Conservation (phyloP, 2,888 invertebrate species). For the Drosophila gaucha region DNA sequence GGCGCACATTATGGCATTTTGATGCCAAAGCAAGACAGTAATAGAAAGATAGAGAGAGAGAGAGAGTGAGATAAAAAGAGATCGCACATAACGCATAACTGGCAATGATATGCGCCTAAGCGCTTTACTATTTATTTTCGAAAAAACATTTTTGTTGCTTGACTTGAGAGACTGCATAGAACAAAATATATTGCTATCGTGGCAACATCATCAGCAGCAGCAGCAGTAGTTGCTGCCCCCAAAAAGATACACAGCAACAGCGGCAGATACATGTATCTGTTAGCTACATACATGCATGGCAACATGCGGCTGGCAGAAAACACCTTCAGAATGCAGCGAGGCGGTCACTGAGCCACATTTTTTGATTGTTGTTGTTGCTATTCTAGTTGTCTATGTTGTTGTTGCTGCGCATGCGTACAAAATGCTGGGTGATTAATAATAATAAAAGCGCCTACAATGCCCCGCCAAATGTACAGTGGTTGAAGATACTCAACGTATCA, state of each 20-base stretch:
- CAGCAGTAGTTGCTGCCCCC: constrained; percentile 27
- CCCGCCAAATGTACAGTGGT: constrained; percentile 51
- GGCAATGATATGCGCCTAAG: constrained; percentile 66
- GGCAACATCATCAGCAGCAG: constrained; percentile 79
- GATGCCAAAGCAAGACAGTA: constrained; percentile 29
- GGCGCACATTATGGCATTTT: constrained; percentile 63
- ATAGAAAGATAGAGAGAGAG: constrained; percentile 4
- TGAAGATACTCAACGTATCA: constrained; percentile 5
- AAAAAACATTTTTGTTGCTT: constrained; percentile 27
- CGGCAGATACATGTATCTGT: constrained; percentile 15
- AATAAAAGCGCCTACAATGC: constrained; percentile 73
- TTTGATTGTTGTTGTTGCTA: constrained; percentile 57
- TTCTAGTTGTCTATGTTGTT: constrained; percentile 37
- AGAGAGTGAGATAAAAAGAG: not conserved
- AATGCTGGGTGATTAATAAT: constrained; percentile 80
- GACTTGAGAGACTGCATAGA: constrained; percentile 61
- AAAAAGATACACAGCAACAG: constrained; percentile 51
- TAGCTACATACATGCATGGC: constrained; percentile 31
- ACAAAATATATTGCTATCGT: constrained; percentile 81
- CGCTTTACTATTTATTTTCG: constrained; percentile 59
- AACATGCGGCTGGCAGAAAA: constrained; percentile 45
- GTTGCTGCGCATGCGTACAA: constrained; percentile 75
- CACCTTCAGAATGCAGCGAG: constrained; percentile 79
- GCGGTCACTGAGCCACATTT: constrained; percentile 73
- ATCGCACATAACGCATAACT: constrained; percentile 30